These are phyloP conservation scores for Podotricha telesiphe DNA, from an alignment of 2,888 invertebrate species.

Conservation along the genomic window DNA sequence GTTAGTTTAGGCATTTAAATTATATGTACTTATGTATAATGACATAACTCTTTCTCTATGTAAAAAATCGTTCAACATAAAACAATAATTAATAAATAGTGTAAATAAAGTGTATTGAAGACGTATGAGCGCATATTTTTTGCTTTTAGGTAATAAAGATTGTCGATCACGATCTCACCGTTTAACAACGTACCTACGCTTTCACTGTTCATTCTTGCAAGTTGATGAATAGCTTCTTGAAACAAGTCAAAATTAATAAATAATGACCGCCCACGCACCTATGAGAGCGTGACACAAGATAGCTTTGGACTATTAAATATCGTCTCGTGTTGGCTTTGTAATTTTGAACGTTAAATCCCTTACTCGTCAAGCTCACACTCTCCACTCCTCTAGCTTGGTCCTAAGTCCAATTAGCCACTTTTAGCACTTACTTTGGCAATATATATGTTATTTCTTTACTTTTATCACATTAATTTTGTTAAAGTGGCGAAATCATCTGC, in stretches of 20 bases:
- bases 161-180: constrained; percentile 12
- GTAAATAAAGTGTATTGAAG: background rate
- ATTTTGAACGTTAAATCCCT: background rate
- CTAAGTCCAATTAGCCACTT: too few relatives aligned
- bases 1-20: background rate
- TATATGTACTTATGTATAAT: too few relatives aligned
- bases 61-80: background rate
- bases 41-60: too few relatives aligned
- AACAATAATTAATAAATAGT: background rate
- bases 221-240: constrained; percentile 15
- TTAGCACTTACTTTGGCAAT: background rate
- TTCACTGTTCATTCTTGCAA: constrained; percentile 24
- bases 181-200: constrained; percentile 22
- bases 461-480: background rate
- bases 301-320: background rate
- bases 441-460: background rate
- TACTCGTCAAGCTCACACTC: background rate
- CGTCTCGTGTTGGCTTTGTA: background rate
- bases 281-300: constrained; percentile 7
- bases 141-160: constrained; percentile 23
- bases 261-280: constrained; percentile 24
- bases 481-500: background rate
- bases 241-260: constrained; percentile 31
- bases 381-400: too few relatives aligned
- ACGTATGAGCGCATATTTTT: constrained; percentile 6